Percentiles rank a stretch among this genome's conserved stretches.
These are phyloP conservation scores for Eidolon helvum DNA, from an alignment of 2,113 vertebrate species.

Conservation along the genomic window DNA sequence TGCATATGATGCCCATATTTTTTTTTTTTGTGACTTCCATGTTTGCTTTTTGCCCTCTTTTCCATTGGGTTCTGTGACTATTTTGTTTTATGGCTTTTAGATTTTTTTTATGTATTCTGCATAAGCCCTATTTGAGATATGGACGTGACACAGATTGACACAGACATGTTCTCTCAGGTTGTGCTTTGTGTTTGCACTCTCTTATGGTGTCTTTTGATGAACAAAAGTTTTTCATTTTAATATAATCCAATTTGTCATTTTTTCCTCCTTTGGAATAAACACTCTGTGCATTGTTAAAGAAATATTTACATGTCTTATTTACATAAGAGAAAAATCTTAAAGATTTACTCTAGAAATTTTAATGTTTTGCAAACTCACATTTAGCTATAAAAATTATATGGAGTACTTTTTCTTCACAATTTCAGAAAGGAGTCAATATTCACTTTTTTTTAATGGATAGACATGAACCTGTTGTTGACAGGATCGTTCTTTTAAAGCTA, in stretches of 20 bases:
- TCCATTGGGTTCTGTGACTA: background rate
- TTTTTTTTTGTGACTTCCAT: background rate
- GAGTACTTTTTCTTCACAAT: background rate
- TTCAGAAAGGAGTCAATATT: background rate
- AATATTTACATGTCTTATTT: background rate
- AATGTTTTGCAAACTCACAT: background rate
- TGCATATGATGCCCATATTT: background rate
- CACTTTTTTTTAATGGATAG: background rate
- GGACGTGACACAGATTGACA: background rate
- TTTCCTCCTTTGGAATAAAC: background rate
- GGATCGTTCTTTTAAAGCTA: constrained; percentile 19
- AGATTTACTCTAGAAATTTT: background rate
- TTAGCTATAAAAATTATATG: background rate
- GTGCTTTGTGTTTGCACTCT: background rate
- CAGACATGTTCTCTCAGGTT: background rate
- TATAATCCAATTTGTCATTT: background rate
- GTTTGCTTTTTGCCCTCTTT: background rate
- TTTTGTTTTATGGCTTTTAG: background rate
- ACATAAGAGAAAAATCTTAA: too few species aligned
- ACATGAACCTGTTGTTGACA: background rate
- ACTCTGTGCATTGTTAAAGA: background rate
- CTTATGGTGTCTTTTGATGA: background rate
- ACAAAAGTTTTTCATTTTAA: background rate
- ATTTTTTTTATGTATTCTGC: background rate
- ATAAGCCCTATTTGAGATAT: background rate